Evolutionary conservation across 1,140 invertebrate genomes (phyloP).

Genomic region (Zaprionus nigranus): DNA sequence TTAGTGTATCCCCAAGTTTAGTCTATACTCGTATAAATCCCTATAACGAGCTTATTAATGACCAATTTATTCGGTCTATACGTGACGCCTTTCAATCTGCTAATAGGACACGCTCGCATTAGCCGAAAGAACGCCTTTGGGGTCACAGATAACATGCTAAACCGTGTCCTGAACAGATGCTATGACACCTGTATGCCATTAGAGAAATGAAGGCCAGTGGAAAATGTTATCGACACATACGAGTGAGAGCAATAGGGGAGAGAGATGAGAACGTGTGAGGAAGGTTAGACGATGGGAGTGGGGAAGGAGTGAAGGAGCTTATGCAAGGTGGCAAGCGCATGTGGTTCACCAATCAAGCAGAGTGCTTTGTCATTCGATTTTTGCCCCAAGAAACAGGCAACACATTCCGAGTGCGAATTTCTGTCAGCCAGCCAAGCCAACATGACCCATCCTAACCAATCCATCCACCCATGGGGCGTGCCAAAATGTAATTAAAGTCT

Average conservation of each 20-base stretch:
- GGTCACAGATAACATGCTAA: constrained; percentile 39
- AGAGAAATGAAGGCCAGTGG: constrained; percentile 33
- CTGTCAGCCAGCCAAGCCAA: neutral
- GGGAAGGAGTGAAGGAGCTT: neutral
- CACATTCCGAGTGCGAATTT: constrained; percentile 25
- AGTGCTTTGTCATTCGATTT: constrained; percentile 42
- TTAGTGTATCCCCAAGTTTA: neutral
- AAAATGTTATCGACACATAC: constrained; percentile 27
- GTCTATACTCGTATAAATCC: neutral
- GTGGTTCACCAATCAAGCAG: constrained; percentile 45
- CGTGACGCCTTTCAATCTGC: constrained; percentile 28
- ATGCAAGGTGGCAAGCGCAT: neutral
- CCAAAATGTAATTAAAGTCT: constrained; percentile 63
- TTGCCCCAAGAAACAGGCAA: constrained; percentile 23
- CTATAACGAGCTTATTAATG: constrained; percentile 12
- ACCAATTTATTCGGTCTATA: constrained; percentile 3
- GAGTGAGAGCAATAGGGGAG: neutral
- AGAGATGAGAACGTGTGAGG: neutral
- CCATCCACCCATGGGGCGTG: constrained; percentile 30
- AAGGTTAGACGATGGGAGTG: neutral
- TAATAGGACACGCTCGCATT: constrained; percentile 22
- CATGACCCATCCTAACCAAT: neutral
- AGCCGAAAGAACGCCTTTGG: constrained; percentile 12
- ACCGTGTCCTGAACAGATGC: constrained; percentile 27
- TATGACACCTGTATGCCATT: constrained; percentile 30